Conservation (phyloP, 2,797 vertebrate genomes). For the Spheniscus humboldti region DNA sequence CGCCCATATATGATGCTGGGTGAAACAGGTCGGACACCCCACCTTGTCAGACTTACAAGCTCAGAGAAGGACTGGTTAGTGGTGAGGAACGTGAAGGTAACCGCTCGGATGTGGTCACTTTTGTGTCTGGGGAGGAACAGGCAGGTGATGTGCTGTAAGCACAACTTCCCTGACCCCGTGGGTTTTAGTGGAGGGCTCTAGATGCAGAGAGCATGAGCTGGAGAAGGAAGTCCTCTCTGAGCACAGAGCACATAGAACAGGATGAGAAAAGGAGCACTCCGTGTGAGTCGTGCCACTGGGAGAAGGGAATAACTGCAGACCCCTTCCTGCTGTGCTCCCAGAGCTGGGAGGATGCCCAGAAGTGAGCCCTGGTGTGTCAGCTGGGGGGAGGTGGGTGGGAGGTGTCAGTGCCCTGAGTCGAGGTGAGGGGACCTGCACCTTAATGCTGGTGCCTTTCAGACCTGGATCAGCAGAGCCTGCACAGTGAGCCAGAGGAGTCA, state of each 20-base stretch:
- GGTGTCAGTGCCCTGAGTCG: neutral
- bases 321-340: neutral
- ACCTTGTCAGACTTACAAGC: neutral
- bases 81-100: neutral
- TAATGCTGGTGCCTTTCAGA: constrained; percentile 74
- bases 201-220: neutral
- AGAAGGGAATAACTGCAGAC: neutral
- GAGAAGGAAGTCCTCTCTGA: neutral
- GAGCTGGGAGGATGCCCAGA: neutral
- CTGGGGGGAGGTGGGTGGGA: neutral
- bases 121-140: neutral
- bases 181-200: neutral
- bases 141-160: neutral
- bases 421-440: neutral
- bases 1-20: neutral
- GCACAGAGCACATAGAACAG: neutral
- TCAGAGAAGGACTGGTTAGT: neutral
- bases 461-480: constrained; percentile 91
- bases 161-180: neutral
- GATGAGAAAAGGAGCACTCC: neutral
- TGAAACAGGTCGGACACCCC: neutral
- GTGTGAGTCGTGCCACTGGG: neutral
- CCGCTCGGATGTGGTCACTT: neutral
- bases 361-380: neutral
- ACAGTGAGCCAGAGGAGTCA: constrained; percentile 88